These are phyloP conservation scores for Colletes latitarsis DNA, from an alignment of 1,140 invertebrate genomes.

Conservation along the genomic window DNA sequence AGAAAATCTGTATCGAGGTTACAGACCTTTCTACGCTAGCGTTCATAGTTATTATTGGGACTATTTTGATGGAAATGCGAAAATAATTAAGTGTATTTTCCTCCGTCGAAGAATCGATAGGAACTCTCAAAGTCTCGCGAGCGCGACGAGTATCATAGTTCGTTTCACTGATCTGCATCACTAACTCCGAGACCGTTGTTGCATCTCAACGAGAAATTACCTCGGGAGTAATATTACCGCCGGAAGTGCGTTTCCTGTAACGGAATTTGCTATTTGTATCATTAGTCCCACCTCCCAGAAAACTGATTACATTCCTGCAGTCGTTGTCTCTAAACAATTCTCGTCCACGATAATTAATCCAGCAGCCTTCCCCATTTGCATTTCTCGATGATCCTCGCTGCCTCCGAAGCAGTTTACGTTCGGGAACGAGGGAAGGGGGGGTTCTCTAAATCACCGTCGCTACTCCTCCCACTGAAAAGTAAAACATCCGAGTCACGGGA, in stretches of 20 bases:
- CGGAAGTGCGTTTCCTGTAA: not conserved
- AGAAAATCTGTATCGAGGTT: too few species aligned
- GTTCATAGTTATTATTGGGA: too few species aligned
- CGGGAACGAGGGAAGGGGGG: too few species aligned
- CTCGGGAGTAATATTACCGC: not conserved
- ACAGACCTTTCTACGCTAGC: too few species aligned
- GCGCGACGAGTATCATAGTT: not conserved
- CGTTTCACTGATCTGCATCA: conserved; percentile 4
- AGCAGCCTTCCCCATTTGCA: too few species aligned
- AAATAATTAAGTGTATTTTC: too few species aligned
- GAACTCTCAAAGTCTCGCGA: not conserved
- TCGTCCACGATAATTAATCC: too few species aligned
- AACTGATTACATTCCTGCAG: too few species aligned
- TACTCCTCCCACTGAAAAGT: not conserved
- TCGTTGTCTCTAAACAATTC: too few species aligned
- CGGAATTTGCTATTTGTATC: not conserved
- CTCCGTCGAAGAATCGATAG: not conserved
- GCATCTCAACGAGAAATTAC: conserved; percentile 23
- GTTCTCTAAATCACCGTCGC: conserved; percentile 2
- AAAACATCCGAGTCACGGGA: not conserved
- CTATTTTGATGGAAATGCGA: too few species aligned
- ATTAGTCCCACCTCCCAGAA: too few species aligned
- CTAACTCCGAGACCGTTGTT: conserved; percentile 6
- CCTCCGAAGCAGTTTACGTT: not conserved
- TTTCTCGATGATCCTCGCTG: not conserved